Percentiles rank a stretch among this genome's conserved stretches.
These are phyloP conservation scores for Catharus bicknelli DNA, from an alignment of 2,113 vertebrate genomes.

Conservation along the genomic window DNA sequence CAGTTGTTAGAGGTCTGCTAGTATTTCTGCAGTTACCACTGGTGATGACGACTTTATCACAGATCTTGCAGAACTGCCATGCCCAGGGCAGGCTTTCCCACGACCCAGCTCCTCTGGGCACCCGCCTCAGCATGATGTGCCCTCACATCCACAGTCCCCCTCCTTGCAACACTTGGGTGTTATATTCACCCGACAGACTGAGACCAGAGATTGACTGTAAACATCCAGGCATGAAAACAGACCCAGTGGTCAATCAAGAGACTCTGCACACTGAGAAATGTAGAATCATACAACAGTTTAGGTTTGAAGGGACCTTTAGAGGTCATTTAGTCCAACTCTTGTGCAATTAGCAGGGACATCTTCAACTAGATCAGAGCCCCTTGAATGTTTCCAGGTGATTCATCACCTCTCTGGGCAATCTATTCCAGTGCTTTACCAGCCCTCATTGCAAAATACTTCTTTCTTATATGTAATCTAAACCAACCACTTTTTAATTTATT, in stretches of 20 bases:
- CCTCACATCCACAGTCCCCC: neutral
- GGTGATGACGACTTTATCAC: neutral
- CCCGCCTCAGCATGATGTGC: fast-evolving
- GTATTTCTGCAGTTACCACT: neutral
- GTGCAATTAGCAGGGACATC: neutral
- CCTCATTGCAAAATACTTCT: neutral
- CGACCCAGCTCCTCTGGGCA: neutral
- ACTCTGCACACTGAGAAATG: neutral
- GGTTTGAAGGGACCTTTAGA: neutral
- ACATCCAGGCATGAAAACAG: neutral
- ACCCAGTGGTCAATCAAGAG: neutral
- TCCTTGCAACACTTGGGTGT: neutral
- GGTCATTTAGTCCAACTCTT: neutral
- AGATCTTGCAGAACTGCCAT: neutral
- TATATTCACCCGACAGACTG: neutral
- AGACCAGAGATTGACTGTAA: neutral
- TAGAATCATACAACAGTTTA: neutral
- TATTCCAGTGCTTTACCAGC: neutral
- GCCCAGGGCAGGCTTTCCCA: neutral
- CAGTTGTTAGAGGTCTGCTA: neutral
- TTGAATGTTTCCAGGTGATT: neutral
- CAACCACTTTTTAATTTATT: neutral
- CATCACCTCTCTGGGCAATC: neutral
- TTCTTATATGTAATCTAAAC: neutral
- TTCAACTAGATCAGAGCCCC: neutral